Base-by-base conservation (phyloP, 2,888 invertebrate genomes). In the Hydrotaea cyrtoneurina region DNA sequence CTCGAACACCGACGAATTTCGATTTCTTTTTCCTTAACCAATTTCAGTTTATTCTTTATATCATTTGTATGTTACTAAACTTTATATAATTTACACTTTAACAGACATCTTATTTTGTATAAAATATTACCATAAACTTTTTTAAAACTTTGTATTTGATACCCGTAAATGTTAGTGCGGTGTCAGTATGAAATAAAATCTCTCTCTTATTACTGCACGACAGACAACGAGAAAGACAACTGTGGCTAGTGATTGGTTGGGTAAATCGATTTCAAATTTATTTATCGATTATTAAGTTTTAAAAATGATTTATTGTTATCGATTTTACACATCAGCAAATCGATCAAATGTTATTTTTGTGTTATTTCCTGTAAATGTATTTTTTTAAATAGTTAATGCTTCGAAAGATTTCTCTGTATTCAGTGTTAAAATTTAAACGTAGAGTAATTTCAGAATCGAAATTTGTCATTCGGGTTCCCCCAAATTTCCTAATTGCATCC, bases 131-230 rank as follows among this genome's bases (percentile, higher is more conserved):
- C 85, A 77, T 79, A 7, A 59, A 81, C 57, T 64, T 7, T 50
- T 26, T 15, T 73, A 11, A 73, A 64, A 73, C 31, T 62, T 78
- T 15, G 64, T 73, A 21, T 31, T 55, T 15, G 36, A 55, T 69
- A 79, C 79, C 59, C 69, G 43, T 53, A 71, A 74, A 78, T 71
- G 72, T 57, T 62, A 73, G 19, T 77, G 73, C 66, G 73, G 76
- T 46, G 76, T 62, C 77, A 79, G 77, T 55, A 46, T 36, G 43
- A 82, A 76, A 77, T 53, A 81, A 80, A 80, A 78, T n/a, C n/a
- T n/a, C n/a, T n/a, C 85, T 77, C 86, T 79, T 78, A 73, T 77
- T 69, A 83, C 66, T 66, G 69, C 79, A 85, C 78, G 83, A 84
- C 72, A 77, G 71, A 43, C 31, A 21, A 31, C 77, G 71, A 43